Base-by-base conservation (phyloP, 2,888 invertebrate species). In the Tipula lateralis region DNA sequence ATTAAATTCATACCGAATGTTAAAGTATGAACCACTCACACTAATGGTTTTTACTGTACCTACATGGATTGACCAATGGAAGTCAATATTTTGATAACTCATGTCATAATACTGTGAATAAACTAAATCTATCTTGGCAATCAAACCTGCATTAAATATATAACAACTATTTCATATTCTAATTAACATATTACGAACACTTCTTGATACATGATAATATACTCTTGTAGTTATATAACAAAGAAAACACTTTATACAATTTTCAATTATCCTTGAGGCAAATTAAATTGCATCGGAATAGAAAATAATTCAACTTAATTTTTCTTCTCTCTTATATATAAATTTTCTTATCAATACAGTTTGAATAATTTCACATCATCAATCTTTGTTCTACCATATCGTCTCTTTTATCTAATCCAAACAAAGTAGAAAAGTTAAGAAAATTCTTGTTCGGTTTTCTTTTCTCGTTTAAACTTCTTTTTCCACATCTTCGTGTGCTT, bases 361-460 rank as follows among this genome's bases (percentile, higher is more conserved):
- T 66, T 66, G 66, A 66, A 66, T 66, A 66, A 66, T 66, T 66
- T 66, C 66, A 66, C 66, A 24, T 66, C 66, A 66, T 66, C 66
- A 66, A 66, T 66, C 66, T 66, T 66, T 66, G 66, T 66, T 66
- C 66, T 24, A 66, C 66, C 66, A 24, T 66, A 66, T 66, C 66
- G 66, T 66, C 66, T 66, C 24, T 66, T 66, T 24, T 66, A 66
- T 66, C 66, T 66, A 66, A 66, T 66, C 66, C 66, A 66, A 66
- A 66, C 66, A 66, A 66, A 66, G 66, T 66, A 66, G 66, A 66
- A 66, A 66, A 66, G 66, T 66, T 66, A 66, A 66, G 66, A 66
- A 66, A 66, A 66, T 66, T 66, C 24, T 66, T 66, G 24, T 66
- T 66, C 66, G 66, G 12, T 66, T 24, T 50, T 5, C 4, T 66